These are phyloP conservation scores for Panopea generosa DNA, from an alignment of 2,888 invertebrate genomes.

Conservation along the genomic window DNA sequence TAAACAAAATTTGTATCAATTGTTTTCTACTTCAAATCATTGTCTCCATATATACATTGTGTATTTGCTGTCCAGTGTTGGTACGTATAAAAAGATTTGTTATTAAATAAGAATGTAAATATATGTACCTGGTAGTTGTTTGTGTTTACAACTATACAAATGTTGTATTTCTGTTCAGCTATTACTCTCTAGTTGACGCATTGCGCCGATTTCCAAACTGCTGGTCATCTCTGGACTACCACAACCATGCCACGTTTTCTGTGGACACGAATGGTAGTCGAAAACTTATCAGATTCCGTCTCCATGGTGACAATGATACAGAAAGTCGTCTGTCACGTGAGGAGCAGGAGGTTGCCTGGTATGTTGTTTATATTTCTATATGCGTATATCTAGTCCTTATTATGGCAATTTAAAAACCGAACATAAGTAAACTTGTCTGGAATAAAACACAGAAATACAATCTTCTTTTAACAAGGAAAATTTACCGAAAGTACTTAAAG, in stretches of 20 bases:
- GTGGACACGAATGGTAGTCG: conserved; percentile 18
- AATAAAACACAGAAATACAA: too few relatives aligned
- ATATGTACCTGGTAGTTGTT: too few relatives aligned
- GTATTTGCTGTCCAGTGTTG: too few relatives aligned
- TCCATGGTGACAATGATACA: conserved; percentile 43
- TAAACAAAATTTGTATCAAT: too few relatives aligned
- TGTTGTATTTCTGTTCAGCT: conserved; percentile 41
- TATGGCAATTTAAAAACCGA: neutral
- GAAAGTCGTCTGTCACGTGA: conserved; percentile 30
- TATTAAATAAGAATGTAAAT: too few relatives aligned
- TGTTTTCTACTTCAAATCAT: too few relatives aligned
- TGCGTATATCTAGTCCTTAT: neutral
- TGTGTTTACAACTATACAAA: too few relatives aligned
- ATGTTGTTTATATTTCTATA: neutral
- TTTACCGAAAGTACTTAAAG: too few relatives aligned
- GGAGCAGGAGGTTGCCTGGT: conserved; percentile 59
- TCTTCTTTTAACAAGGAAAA: too few relatives aligned
- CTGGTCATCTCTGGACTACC: conserved; percentile 46
- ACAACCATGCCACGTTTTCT: conserved; percentile 47
- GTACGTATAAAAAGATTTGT: too few relatives aligned
- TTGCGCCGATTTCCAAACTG: conserved; percentile 53
- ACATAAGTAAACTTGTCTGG: too few relatives aligned
- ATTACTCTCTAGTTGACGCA: conserved; percentile 47
- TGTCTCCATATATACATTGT: too few relatives aligned
- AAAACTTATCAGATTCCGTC: conserved; percentile 48